phyloP scores from a whole-genome alignment of 2,888 invertebrate species.

The Heliconius aoede region DNA sequence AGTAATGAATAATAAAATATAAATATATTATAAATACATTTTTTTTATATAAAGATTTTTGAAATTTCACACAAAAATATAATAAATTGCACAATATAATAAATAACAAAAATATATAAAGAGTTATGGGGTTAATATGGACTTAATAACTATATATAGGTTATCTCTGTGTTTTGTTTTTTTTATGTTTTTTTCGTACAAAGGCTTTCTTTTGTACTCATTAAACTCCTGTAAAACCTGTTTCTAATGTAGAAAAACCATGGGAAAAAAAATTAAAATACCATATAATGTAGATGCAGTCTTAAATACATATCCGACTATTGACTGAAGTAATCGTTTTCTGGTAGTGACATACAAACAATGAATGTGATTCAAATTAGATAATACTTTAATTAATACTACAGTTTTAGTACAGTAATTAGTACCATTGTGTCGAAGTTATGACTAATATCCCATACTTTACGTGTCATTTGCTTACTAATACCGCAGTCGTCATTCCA shows the following conservation, averaged over 20 bases:
- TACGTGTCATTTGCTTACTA: constrained; percentile 23
- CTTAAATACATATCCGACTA: no score
- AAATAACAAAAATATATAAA: no score
- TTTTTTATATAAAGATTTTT: no score
- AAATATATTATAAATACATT: no score
- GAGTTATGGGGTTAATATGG: not conserved
- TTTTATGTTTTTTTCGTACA: not conserved
- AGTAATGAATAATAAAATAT: not conserved
- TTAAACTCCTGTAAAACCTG: no score
- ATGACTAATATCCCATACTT: constrained; percentile 30
- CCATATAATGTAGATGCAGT: not conserved
- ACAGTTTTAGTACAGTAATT: constrained; percentile 24
- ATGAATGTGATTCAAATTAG: not conserved
- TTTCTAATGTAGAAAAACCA: no score
- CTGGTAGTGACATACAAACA: not conserved
- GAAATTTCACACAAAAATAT: no score
- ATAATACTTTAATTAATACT: constrained; percentile 4
- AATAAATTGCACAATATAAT: no score
- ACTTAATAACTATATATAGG: not conserved
- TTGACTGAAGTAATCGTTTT: not conserved
- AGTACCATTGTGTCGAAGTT: constrained; percentile 32
- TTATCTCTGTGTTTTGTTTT: no score
- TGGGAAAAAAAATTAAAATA: no score
- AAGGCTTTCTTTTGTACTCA: not conserved
- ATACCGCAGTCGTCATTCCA: constrained; percentile 13